phyloP scores from a whole-genome alignment of 37 sponge, comb jelly and placozoan genomes.

The Theonella swinhoei region DNA sequence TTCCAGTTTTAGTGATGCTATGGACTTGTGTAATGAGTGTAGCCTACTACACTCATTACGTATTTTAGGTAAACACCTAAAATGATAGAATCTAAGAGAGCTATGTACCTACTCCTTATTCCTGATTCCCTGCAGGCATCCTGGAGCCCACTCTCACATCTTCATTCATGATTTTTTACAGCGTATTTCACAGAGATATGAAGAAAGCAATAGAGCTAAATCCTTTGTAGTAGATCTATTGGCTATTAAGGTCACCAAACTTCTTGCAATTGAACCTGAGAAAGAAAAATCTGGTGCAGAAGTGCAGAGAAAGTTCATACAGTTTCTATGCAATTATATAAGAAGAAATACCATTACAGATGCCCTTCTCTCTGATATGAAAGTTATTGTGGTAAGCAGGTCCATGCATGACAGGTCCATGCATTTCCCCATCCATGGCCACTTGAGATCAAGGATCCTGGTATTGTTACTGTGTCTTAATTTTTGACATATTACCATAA shows the following conservation, averaged over 20 bases:
- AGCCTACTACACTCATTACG: too few species aligned
- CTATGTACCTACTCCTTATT: too few species aligned
- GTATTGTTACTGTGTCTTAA: too few species aligned
- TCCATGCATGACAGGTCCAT: too few species aligned
- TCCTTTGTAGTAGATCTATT: conserved; percentile 52
- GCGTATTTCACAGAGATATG: conserved; percentile 18
- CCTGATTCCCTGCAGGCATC: background rate
- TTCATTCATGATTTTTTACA: conserved; percentile 37
- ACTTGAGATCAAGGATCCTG: too few species aligned
- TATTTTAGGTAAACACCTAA: too few species aligned
- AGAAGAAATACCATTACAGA: conserved; percentile 25
- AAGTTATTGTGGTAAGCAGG: conserved; percentile 15
- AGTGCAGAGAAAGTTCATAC: conserved; percentile 13
- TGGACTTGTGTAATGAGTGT: too few species aligned
- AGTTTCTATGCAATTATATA: conserved; percentile 27
- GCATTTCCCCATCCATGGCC: too few species aligned
- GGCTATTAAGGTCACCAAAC: conserved; percentile 35
- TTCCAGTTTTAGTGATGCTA: too few species aligned
- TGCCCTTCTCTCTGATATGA: conserved; percentile 11
- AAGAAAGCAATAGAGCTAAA: conserved; percentile 4
- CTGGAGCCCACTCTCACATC: conserved; percentile 24
- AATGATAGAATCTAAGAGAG: too few species aligned
- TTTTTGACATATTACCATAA: too few species aligned
- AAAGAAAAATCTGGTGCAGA: background rate
- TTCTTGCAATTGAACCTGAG: background rate